A percentile compares a stretch with the other conserved stretches of the same genome.
phyloP scores from a whole-genome alignment of 2,797 vertebrate genomes.

The Sciurus vulgaris region DNA sequence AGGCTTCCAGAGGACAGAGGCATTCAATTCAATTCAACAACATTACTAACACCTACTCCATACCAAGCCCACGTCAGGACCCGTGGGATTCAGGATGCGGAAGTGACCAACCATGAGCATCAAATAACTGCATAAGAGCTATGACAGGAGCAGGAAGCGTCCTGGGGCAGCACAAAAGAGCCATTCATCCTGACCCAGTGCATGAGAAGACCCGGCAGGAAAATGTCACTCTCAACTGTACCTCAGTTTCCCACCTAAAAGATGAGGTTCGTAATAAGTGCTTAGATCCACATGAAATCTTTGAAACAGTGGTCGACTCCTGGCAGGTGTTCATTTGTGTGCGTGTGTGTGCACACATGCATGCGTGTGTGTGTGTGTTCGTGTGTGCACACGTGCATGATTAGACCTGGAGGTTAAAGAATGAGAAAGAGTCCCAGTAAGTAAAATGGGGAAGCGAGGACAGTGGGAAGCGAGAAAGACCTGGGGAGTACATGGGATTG shows the following conservation, averaged over 20 bases:
- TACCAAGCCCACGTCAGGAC: not conserved
- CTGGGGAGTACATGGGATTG: too few species aligned
- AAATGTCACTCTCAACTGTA: not conserved
- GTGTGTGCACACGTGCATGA: too few species aligned
- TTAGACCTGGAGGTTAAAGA: not conserved
- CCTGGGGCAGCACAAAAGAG: not conserved
- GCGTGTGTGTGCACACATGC: rapidly evolving
- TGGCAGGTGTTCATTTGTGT: not conserved
- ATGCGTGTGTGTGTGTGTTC: too few species aligned
- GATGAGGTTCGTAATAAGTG: not conserved
- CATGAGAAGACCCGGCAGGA: not conserved
- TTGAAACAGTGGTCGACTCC: not conserved
- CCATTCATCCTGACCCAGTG: not conserved
- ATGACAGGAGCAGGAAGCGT: not conserved
- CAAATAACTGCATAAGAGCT: not conserved
- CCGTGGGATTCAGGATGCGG: not conserved
- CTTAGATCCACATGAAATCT: not conserved
- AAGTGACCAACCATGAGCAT: not conserved
- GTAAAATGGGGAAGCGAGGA: not conserved
- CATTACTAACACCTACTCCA: not conserved
- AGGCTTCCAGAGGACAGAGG: not conserved
- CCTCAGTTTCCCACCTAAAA: not conserved
- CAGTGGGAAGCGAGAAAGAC: not conserved
- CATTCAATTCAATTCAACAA: not conserved
- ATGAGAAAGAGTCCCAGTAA: not conserved